Conservation (phyloP, 2,888 invertebrate species). For the Dynastes grantii region DNA sequence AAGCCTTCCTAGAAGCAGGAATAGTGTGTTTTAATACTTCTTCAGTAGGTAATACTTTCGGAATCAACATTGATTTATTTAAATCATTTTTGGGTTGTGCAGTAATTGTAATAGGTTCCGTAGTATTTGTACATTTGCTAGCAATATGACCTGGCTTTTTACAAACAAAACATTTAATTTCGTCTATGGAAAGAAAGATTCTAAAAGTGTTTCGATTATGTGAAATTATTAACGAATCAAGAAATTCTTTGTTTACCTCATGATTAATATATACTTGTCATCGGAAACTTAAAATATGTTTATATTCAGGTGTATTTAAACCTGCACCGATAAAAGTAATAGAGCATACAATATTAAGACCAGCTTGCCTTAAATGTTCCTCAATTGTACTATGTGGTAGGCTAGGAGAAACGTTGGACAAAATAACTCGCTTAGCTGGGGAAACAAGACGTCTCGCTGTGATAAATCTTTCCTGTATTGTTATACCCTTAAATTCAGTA, state of each 20-base stretch:
- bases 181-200: conserved; percentile 22
- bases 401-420: neutral
- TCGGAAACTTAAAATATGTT: conserved; percentile 29
- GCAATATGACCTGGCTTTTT: conserved; percentile 11
- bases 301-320: conserved; percentile 12
- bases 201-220: conserved; percentile 13
- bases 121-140: neutral
- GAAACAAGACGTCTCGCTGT: neutral
- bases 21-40: neutral
- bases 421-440: neutral
- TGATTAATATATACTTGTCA: conserved; percentile 16
- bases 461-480: neutral
- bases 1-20: neutral
- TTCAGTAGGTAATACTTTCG: neutral
- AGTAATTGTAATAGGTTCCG: neutral
- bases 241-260: neutral
- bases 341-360: neutral
- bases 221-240: neutral
- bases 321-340: conserved; percentile 8
- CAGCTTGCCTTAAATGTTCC: neutral
- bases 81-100: neutral
- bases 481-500: neutral
- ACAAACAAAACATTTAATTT: conserved; percentile 19
- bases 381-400: neutral
- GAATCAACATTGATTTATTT: neutral